phyloP scores from a whole-genome alignment of 2,113 vertebrate species.

The Himantopus leucocephalus region DNA sequence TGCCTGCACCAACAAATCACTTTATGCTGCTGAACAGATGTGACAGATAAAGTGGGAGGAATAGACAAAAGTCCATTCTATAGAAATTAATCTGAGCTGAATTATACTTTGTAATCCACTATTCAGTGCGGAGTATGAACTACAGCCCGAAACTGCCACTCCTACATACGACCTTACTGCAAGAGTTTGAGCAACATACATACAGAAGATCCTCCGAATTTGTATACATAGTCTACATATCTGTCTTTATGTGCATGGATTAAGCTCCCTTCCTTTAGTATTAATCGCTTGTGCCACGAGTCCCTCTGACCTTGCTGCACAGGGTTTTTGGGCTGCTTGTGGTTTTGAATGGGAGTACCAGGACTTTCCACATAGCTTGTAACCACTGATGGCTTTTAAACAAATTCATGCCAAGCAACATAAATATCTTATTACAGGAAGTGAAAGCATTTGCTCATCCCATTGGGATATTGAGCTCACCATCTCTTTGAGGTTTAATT shows the following conservation, averaged over 20 bases:
- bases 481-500: not conserved
- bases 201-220: not conserved
- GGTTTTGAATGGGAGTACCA: not conserved
- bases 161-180: not conserved
- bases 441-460: not conserved
- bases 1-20: not conserved
- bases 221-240: not conserved
- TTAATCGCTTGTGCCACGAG: fast-evolving
- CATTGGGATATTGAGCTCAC: not conserved
- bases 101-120: not conserved
- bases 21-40: not conserved
- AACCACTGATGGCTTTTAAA: not conserved
- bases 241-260: not conserved
- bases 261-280: not conserved
- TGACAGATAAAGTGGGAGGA: not conserved
- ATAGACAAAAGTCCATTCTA: not conserved
- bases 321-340: not conserved
- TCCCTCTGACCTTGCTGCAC: not conserved
- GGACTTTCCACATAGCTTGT: not conserved
- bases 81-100: not conserved
- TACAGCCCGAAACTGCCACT: not conserved
- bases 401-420: not conserved
- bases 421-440: not conserved
- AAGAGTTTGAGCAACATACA: not conserved
- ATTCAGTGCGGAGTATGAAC: not conserved